These are phyloP conservation scores for Arrhamphus sclerolepis DNA, from an alignment of 2,797 vertebrate species.

Conservation along the genomic window DNA sequence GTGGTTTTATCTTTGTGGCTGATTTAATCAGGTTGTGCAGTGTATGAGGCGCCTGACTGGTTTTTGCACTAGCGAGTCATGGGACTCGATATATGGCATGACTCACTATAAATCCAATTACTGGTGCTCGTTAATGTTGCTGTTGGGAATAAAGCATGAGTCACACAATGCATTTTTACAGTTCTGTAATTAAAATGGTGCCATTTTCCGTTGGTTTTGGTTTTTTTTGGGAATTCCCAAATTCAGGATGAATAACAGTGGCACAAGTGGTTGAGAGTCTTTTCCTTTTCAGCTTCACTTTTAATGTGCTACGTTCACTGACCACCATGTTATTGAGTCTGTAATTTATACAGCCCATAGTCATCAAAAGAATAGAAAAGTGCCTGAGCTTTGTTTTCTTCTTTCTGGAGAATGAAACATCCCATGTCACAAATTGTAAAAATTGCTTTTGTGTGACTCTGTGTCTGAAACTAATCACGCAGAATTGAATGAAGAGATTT, in stretches of 20 bases:
- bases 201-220: conserved; percentile 13
- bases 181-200: conserved; percentile 22
- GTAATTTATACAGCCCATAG: background rate
- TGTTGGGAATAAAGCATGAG: conserved; percentile 44
- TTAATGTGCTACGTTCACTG: background rate
- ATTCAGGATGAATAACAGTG: conserved; percentile 9
- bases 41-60: conserved; percentile 55
- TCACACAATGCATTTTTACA: conserved; percentile 28
- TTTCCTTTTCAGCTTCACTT: background rate
- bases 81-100: conserved; percentile 55
- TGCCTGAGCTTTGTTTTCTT: no score
- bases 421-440: conserved; percentile 6
- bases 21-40: conserved; percentile 51
- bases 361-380: background rate
- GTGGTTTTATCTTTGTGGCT: conserved; percentile 24
- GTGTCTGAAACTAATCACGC: background rate
- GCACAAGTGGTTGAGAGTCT: conserved; percentile 1
- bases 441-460: background rate
- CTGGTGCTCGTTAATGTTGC: conserved; percentile 51
- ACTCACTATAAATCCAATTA: conserved; percentile 62
- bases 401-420: background rate
- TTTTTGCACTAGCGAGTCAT: conserved; percentile 59
- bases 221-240: conserved; percentile 7
- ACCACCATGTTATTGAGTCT: background rate
- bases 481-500: conserved; percentile 1